Evolutionary conservation across 2,888 invertebrate species (phyloP), one percentile per base, ranked within the genome.

Genomic region (Quadriops clusia): DNA sequence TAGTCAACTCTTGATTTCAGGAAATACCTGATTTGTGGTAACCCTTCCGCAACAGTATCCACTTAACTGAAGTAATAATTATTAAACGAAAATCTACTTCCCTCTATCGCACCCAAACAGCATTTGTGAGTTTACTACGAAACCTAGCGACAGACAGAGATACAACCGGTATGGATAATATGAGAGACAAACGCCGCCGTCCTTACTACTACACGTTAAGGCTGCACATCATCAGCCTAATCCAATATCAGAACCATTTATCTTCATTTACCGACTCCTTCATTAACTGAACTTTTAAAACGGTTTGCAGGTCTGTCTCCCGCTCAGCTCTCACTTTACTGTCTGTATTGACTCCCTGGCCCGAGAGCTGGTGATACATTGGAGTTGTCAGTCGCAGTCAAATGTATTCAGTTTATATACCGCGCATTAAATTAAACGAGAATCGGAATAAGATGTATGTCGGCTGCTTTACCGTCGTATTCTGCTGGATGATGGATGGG

Each of bases 221-320:
- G 16, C 26, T 17, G 30, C 30, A 52, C 49, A 53, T 54, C 57
- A 51, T 58, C 56, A 51, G 45, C 53, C 55, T 61, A 62, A 62
- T 62, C 61, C 60, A 62, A 62, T 62, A 61, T 60, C 56, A 42
- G 50, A 50, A 58, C 51, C 59, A 62, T 62, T 62, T 60, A 61
- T 62, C 62, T 62, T 62, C 62, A 61, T 62, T 62, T 62, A 56
- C 50, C 45, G 52, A 49, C 57, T 56, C 54, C 58, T 59, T 62
- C 60, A 62, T 61, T 61, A 62, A 58, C 53, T 54, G 40, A 46
- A 56, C 56, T 56, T 60, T 58, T 61, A 60, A 58, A 59, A 57
- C 50, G 49, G 45, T 48, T 47, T 46, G 46, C 53, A 54, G 54
- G 53, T 56, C 51, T 52, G 49, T 47, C 52, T 51, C 47, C 42